Evolutionary conservation across 1,140 invertebrate species (phyloP).

Genomic region (Arion vulgaris): DNA sequence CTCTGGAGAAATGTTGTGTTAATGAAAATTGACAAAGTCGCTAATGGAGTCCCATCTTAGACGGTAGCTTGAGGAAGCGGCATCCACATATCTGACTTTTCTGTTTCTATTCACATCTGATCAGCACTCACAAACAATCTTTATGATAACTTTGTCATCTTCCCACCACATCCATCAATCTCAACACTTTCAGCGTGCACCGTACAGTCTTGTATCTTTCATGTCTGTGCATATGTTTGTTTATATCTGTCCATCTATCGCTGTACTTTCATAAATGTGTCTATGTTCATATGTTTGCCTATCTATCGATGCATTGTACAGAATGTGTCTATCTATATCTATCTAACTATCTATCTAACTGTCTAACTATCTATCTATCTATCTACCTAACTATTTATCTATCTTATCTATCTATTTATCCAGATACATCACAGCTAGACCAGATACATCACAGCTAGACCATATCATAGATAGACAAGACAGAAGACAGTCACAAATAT

Average conservation of each 20-base stretch:
- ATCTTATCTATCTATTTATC: conserved; percentile 12
- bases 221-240: no score
- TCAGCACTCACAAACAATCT: no score
- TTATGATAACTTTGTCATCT: no score
- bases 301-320: not conserved
- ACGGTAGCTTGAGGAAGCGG: conserved; percentile 12
- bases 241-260: no score
- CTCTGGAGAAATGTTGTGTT: conserved; percentile 43
- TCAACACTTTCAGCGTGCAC: no score
- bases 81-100: not conserved
- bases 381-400: not conserved
- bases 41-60: conserved; percentile 64
- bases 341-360: not conserved
- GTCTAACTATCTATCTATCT: conserved; percentile 6
- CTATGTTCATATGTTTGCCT: not conserved
- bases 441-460: no score
- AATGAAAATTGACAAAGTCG: conserved; percentile 64
- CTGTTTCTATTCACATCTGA: conserved; percentile 9
- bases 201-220: not conserved
- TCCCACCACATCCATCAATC: no score
- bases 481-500: no score
- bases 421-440: no score
- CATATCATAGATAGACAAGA: no score
- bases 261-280: no score
- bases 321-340: not conserved